Percentiles rank a stretch among this genome's conserved stretches.
Evolutionary conservation across 2,797 vertebrate species (phyloP).

Genomic region (Lacerta viridis): DNA sequence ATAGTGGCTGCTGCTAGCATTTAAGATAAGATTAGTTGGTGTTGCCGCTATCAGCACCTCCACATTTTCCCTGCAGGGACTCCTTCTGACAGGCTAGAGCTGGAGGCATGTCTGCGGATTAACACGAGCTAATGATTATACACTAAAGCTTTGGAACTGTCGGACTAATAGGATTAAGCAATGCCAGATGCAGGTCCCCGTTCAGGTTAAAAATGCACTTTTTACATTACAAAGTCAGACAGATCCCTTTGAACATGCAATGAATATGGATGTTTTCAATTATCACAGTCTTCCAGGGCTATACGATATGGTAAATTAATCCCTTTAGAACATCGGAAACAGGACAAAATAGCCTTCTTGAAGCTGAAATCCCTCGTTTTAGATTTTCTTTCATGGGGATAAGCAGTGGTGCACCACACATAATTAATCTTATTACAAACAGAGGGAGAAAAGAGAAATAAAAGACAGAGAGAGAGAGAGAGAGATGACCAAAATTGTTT

Average conservation of each 20-base stretch:
- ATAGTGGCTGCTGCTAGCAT: conserved; percentile 88
- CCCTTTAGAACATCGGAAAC: conserved; percentile 90
- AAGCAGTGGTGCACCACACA: conserved; percentile 87
- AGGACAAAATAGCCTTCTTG: conserved; percentile 90
- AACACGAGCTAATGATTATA: conserved; percentile 91
- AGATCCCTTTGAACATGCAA: conserved; percentile 92
- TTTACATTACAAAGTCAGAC: conserved; percentile 93
- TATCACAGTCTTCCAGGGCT: conserved; percentile 92
- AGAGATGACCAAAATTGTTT: conserved; percentile 72
- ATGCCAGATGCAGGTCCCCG: conserved; percentile 89
- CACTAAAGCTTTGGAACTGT: conserved; percentile 92
- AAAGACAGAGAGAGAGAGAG: conserved; percentile 25
- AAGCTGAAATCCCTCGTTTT: conserved; percentile 87
- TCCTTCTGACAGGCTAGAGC: conserved; percentile 89
- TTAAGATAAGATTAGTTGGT: conserved; percentile 91
- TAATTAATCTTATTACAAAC: conserved; percentile 90
- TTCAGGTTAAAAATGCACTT: conserved; percentile 93
- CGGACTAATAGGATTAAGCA: conserved; percentile 92
- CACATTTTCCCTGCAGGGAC: conserved; percentile 90
- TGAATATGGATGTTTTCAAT: conserved; percentile 94
- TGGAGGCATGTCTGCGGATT: conserved; percentile 90
- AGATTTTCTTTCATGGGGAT: conserved; percentile 89
- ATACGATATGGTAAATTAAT: conserved; percentile 92
- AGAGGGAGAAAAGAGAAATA: conserved; percentile 76
- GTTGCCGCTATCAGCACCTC: conserved; percentile 88